phyloP scores from a whole-genome alignment of 1,140 invertebrate species.

The Solenopsis invicta region DNA sequence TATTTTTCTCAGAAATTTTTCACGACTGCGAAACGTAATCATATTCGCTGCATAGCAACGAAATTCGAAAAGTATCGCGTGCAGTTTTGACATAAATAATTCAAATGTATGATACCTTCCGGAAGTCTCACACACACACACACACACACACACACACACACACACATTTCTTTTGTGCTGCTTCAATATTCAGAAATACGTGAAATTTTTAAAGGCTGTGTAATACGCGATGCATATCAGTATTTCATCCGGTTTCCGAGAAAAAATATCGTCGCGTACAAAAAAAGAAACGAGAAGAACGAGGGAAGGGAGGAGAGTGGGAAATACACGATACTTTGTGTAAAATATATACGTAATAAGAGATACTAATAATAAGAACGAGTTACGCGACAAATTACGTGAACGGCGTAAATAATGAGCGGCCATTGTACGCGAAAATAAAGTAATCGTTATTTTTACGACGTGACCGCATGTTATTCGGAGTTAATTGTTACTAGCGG shows the following conservation, averaged over 20 bases:
- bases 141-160: too few species aligned
- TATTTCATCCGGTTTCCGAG: background rate
- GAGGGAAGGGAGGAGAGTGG: too few species aligned
- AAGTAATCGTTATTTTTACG: background rate
- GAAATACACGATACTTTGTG: background rate
- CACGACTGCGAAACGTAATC: background rate
- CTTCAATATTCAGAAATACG: background rate
- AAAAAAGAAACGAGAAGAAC: background rate
- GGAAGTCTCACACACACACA: background rate
- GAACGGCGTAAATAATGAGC: background rate
- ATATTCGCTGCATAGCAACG: background rate
- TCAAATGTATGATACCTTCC: background rate
- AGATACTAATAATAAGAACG: background rate
- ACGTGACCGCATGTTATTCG: background rate
- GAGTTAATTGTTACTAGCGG: background rate
- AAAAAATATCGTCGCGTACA: background rate
- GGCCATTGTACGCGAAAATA: background rate
- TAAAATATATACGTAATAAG: background rate
- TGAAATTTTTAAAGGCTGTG: background rate
- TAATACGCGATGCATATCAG: background rate
- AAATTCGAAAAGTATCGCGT: background rate
- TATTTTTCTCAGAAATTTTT: conserved; percentile 24
- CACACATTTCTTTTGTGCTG: background rate
- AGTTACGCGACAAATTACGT: background rate
- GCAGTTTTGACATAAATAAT: background rate